Evolutionary conservation across 30 jellyfish, hydroid and myxozoan genomes (phyloP).

Genomic region (Cassiopea xamachana): DNA sequence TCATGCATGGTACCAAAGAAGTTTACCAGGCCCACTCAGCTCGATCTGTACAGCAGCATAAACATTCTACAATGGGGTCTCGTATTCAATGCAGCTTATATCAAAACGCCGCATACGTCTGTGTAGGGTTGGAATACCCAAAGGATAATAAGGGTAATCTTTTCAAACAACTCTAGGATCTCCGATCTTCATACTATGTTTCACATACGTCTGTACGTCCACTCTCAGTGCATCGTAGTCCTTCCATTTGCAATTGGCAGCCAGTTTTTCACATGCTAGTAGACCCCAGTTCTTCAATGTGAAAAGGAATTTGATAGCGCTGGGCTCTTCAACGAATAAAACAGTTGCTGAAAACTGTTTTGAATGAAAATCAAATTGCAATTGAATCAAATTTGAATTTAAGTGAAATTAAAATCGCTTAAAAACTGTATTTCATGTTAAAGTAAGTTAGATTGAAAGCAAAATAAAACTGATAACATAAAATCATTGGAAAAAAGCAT

Average conservation of each 20-base stretch:
- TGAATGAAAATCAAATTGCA: background rate
- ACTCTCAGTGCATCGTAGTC: background rate
- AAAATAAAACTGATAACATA: background rate
- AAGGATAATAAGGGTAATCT: conserved; percentile 36
- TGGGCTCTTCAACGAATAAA: background rate
- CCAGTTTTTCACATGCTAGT: background rate
- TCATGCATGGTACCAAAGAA: conserved; percentile 66
- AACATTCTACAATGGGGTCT: conserved; percentile 18
- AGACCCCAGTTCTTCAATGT: background rate
- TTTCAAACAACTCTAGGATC: conserved; percentile 12
- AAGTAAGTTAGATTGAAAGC: background rate
- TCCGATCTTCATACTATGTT: conserved; percentile 20
- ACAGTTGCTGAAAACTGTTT: background rate
- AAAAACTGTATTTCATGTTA: background rate
- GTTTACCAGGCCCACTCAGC: conserved; percentile 66
- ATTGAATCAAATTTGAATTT: background rate
- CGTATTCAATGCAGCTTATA: conserved; percentile 13
- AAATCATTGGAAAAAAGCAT: background rate
- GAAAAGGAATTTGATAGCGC: background rate
- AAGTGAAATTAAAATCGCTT: background rate
- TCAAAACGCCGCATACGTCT: conserved; percentile 40
- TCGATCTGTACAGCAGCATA: conserved; percentile 34
- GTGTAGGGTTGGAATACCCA: conserved; percentile 60
- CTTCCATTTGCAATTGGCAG: background rate
- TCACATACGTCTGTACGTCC: conserved; percentile 32